A percentile compares a stretch with the other conserved stretches of the same genome.
phyloP scores from a whole-genome alignment of 2,797 vertebrate genomes.

The Sebastes goodei region DNA sequence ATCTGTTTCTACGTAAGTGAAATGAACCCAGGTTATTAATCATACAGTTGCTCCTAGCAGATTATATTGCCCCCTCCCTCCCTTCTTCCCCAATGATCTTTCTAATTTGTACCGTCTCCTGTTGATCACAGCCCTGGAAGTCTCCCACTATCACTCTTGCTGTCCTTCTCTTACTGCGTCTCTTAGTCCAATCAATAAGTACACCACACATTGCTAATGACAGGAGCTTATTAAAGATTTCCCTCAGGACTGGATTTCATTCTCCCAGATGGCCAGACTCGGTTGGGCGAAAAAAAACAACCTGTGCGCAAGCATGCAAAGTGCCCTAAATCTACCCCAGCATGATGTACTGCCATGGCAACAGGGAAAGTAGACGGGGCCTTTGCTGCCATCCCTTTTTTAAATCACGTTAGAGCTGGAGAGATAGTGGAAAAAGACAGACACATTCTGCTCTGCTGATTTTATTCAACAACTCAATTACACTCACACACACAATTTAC shows the following conservation, averaged over 20 bases:
- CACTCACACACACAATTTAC: not conserved
- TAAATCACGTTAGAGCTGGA: constrained; percentile 17
- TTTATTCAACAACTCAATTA: constrained; percentile 22
- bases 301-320: constrained; percentile 72
- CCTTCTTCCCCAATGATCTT: constrained; percentile 38
- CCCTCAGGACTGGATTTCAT: constrained; percentile 61
- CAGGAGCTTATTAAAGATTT: constrained; percentile 74
- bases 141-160: constrained; percentile 26
- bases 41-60: constrained; percentile 46
- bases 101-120: constrained; percentile 58
- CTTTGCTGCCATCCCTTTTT: constrained; percentile 24
- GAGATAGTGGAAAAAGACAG: not conserved
- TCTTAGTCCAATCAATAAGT: constrained; percentile 71
- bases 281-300: constrained; percentile 65
- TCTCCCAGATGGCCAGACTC: constrained; percentile 58
- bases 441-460: not conserved
- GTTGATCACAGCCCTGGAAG: constrained; percentile 66
- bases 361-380: constrained; percentile 49
- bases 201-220: constrained; percentile 70
- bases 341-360: constrained; percentile 62
- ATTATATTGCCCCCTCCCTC: constrained; percentile 1
- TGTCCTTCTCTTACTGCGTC: constrained; percentile 12
- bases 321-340: constrained; percentile 59
- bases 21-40: constrained; percentile 33
- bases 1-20: constrained; percentile 40